These are phyloP conservation scores for Griposia aprilina DNA, from an alignment of 2,888 invertebrate species.

Conservation along the genomic window DNA sequence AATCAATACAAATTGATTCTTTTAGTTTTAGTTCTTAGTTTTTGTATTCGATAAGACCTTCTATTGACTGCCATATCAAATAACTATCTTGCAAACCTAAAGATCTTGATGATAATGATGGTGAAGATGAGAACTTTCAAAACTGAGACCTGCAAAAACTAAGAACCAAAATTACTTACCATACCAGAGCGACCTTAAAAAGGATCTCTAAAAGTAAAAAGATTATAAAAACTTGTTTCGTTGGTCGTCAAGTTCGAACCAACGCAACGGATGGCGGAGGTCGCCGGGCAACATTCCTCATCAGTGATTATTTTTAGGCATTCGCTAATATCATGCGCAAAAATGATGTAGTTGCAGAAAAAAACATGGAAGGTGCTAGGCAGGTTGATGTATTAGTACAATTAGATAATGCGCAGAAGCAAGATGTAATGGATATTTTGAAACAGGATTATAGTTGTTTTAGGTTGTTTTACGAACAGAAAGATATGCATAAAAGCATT, in stretches of 20 bases:
- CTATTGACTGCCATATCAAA: background rate
- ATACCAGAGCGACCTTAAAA: conserved; percentile 44
- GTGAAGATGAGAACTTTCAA: background rate
- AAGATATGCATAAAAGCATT: background rate
- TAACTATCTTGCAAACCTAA: background rate
- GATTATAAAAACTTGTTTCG: conserved; percentile 69
- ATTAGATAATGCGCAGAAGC: conserved; percentile 15
- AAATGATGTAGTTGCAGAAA: conserved; percentile 42
- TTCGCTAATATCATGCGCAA: conserved; percentile 71
- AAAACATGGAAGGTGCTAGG: conserved; percentile 26
- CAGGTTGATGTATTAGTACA: conserved; percentile 8
- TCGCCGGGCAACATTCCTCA: conserved; percentile 79
- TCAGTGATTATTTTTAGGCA: conserved; percentile 78
- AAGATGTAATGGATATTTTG: background rate
- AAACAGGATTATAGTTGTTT: background rate
- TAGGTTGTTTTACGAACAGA: background rate
- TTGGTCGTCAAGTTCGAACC: conserved; percentile 60
- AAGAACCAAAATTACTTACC: background rate
- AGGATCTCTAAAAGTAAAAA: conserved; percentile 50
- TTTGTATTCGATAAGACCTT: background rate
- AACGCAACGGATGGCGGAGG: conserved; percentile 75
- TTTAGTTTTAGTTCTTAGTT: background rate
- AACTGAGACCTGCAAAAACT: background rate
- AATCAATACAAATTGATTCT: background rate
- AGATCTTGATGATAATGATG: background rate